Evolutionary conservation across 2,113 vertebrate genomes (phyloP).

Genomic region (Plecotus auritus): DNA sequence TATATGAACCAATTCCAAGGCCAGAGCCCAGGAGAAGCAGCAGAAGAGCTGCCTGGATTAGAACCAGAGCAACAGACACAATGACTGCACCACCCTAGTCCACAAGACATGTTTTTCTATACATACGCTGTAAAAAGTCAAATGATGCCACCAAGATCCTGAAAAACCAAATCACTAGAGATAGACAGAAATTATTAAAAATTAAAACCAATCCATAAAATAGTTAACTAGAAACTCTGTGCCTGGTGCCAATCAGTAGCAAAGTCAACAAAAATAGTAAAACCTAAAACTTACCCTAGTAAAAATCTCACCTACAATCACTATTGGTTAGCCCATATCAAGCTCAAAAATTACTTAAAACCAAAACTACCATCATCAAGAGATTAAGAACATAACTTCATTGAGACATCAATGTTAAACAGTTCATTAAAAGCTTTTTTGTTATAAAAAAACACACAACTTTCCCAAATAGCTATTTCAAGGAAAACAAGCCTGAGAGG

Average conservation of each 20-base stretch:
- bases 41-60: neutral
- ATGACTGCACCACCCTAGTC: neutral
- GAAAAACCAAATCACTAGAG: neutral
- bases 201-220: constrained; percentile 66
- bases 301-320: constrained; percentile 31
- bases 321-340: neutral
- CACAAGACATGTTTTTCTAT: too few species aligned
- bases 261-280: constrained; percentile 46
- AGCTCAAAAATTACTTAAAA: constrained; percentile 40
- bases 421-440: constrained; percentile 60
- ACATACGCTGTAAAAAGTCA: neutral
- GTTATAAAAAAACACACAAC: neutral
- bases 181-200: neutral
- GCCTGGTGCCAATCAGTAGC: neutral
- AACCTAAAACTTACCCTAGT: constrained; percentile 30
- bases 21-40: neutral
- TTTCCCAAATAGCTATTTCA: neutral
- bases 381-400: constrained; percentile 36
- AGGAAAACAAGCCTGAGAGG: neutral
- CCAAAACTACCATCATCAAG: neutral
- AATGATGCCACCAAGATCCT: neutral
- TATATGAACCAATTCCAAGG: neutral
- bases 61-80: neutral
- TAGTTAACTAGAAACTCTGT: neutral
- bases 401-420: constrained; percentile 29